Conservation (phyloP, 2,797 vertebrate species). For the Periophthalmus magnuspinnatus region DNA sequence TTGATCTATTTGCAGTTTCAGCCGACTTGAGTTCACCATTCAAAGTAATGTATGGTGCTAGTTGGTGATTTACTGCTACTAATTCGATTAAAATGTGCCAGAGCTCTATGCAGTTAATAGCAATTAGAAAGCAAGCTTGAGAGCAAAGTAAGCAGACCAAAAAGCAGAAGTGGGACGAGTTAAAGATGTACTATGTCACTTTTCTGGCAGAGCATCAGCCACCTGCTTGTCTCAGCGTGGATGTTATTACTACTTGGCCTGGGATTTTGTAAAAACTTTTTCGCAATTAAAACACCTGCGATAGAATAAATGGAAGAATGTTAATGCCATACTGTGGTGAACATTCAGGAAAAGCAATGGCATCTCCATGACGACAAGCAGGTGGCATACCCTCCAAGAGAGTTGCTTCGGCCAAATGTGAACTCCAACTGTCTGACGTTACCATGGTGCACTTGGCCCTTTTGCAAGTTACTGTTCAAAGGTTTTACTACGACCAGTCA, state of each 20-base stretch:
- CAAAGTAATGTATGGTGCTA: conserved; percentile 29
- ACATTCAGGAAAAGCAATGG: no score
- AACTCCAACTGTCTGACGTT: no score
- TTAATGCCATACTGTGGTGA: no score
- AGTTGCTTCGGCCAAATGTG: no score
- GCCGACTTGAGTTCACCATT: conserved; percentile 38
- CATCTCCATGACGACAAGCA: no score
- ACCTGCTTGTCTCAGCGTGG: no score
- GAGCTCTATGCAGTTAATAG: conserved; percentile 13
- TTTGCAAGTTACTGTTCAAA: not conserved
- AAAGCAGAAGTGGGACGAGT: not conserved
- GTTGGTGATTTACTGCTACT: conserved; percentile 32
- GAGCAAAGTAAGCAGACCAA: not conserved
- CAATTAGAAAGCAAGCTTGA: not conserved
- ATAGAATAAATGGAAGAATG: no score
- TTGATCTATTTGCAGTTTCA: conserved; percentile 53
- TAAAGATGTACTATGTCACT: not conserved
- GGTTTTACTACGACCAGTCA: not conserved
- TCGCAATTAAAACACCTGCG: no score
- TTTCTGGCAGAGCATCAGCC: not conserved
- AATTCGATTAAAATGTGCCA: conserved; percentile 25
- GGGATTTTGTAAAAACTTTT: no score
- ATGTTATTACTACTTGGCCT: no score
- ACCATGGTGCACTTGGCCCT: no score
- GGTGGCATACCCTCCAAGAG: no score